Base-by-base conservation (phyloP, 2,888 invertebrate species). In the Sialis fuliginosa region DNA sequence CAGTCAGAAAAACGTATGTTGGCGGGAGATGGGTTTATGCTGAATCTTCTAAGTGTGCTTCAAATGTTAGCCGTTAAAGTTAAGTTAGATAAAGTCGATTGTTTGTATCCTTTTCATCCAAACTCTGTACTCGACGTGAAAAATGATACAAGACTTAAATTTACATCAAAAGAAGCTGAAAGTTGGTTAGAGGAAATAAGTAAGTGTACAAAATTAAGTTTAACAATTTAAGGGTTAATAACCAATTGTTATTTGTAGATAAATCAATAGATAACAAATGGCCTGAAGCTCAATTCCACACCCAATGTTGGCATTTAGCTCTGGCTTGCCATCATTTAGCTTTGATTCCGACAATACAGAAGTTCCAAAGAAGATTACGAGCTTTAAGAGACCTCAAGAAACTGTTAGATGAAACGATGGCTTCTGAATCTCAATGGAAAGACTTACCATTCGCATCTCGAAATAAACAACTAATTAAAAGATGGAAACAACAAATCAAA, bases 271-370 rank as follows among this genome's bases (percentile, higher is more conserved):
- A 61, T 32, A 75, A 78, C 61, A 67, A 70, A 43, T 84, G 83
- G 79, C 74, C 76, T 7, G 81, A 84, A 46, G 77, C 85, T 3
- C 95, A 91, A 59, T 98, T 98, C 66, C 86, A 90, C 52, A 95
- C 96, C 0, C 88, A 92, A 55, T 97, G 96, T 62, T 97, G 96
- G 89, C 96, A 93, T 68, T 71, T 97, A 42, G 93, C 96, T 0
- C 71, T 96, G 39, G 90, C 93, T 64, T 86, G 88, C 64, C 92
- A 95, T 64, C 95, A 96, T 61, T 74, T 96, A 48, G 84, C 91
- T 6, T 75, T 96, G 47, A 72, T 93, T 53, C 93, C 97, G 0
- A 83, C 90, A 4, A 73, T 90, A 44, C 85, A 89, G 58, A 88
- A 89, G 52, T 86, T 87, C 60, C 79, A 82, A 54, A 73, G 84